Evolutionary conservation across 23 tunicate species (phyloP), one percentile per base, ranked within the genome.

Genomic region (Trididemnum clinides): DNA sequence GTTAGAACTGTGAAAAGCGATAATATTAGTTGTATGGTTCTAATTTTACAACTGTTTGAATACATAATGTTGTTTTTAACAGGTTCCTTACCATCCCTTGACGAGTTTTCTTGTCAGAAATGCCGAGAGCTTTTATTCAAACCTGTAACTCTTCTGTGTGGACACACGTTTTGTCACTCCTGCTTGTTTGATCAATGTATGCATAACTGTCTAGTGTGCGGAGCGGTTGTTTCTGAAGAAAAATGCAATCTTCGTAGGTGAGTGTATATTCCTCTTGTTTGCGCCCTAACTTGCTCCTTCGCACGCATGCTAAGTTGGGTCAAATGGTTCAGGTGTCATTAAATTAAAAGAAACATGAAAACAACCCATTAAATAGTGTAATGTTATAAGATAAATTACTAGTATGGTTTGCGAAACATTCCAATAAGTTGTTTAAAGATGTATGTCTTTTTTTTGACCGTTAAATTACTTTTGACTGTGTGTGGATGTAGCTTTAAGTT

Each of bases 71-170:
- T 74, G 4, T 74, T 19, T 3, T 23, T 51, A 2, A 10, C 28
- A 78, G 83, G 66, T 51, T 51, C 12, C 23, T 29, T 51, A 2
- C 18, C 65, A 4, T 30, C 66, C 18, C 31, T 39, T 33, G 92
- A 88, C 62, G 62, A 71, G 4, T 89, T 89, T 71, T 75, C 94
- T 39, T 89, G 94, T 34, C 82, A 64, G 29, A 28, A 29, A 19
- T 89, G 94, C 66, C 75, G 73, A 33, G 94, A 89, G 34, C 33
- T 89, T 33, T 57, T 89, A 20, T 84, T 72, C 50, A 69, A 89
- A 34, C 94, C 94, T 23, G 65, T 77, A n/a, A 89, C 94, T 12
- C 25, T 89, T 33, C 85, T 23, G 18, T 89, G 94, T 70, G 94
- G 94, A 21, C 94, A 89, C 33, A 84, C 91, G 23, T 87, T 80